A percentile compares a stretch with the other conserved stretches of the same genome.
These are phyloP conservation scores for Papilio gigon DNA, from an alignment of 2,888 invertebrate species.

Conservation along the genomic window DNA sequence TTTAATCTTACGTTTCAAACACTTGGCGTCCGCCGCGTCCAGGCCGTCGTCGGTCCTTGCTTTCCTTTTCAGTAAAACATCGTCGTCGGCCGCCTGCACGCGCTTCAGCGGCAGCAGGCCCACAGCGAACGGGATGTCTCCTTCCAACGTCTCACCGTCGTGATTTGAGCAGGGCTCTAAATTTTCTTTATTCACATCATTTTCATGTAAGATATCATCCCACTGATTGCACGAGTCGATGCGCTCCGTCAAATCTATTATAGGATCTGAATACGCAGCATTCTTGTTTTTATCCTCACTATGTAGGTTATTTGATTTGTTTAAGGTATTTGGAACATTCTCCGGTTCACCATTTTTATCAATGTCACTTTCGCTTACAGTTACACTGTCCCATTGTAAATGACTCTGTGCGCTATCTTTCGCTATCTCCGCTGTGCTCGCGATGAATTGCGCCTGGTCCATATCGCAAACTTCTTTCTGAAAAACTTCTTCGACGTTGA, in stretches of 20 bases:
- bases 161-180: conserved; percentile 44
- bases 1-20: conserved; percentile 75
- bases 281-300: conserved; percentile 47
- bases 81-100: conserved; percentile 57
- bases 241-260: conserved; percentile 60
- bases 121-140: conserved; percentile 76
- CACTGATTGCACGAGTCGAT: conserved; percentile 52
- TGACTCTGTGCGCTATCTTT: conserved; percentile 36
- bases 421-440: not conserved
- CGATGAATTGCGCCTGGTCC: conserved; percentile 15
- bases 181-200: conserved; percentile 59
- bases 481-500: conserved; percentile 40
- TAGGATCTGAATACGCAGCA: conserved; percentile 51
- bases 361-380: conserved; percentile 23
- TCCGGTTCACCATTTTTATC: conserved; percentile 25
- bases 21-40: conserved; percentile 68
- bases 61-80: conserved; percentile 62
- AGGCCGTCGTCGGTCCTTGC: conserved; percentile 57
- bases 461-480: conserved; percentile 34
- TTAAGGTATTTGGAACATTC: conserved; percentile 21
- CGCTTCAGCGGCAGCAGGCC: conserved; percentile 72
- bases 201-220: conserved; percentile 53
- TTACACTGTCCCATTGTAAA: conserved; percentile 47
- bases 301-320: conserved; percentile 37
- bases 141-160: conserved; percentile 54